Conservation (phyloP, 2,113 vertebrate species). For the Halichoerus grypus region DNA sequence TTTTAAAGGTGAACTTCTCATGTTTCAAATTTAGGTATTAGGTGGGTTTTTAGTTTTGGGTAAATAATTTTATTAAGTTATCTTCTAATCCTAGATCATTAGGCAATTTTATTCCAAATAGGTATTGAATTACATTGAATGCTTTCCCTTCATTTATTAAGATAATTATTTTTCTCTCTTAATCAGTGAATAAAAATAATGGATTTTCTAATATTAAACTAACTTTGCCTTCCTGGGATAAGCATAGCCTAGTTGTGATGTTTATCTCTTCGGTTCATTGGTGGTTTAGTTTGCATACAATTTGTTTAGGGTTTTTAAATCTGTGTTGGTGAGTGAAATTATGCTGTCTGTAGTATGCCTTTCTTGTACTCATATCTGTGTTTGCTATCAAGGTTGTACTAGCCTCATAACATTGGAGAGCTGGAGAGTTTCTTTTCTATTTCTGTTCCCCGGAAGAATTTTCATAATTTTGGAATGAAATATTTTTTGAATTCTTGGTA, state of each 20-base stretch:
- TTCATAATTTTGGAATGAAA: not conserved
- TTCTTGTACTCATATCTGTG: not conserved
- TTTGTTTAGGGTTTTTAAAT: not conserved
- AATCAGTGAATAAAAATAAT: conserved; percentile 28
- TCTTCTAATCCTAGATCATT: not conserved
- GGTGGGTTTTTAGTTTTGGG: not conserved
- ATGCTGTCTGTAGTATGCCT: not conserved
- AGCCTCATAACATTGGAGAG: not conserved
- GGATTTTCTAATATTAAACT: conserved; percentile 31
- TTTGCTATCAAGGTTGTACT: conserved; percentile 1
- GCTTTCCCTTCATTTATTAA: not conserved
- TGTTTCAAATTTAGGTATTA: conserved; percentile 20
- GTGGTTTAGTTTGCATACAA: not conserved
- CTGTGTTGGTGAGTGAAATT: not conserved
- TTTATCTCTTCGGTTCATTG: not conserved
- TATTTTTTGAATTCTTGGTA: not conserved
- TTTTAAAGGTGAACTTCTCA: conserved; percentile 11
- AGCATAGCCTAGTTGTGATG: not conserved
- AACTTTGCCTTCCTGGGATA: not conserved
- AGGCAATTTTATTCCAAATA: conserved; percentile 35
- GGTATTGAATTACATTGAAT: not conserved
- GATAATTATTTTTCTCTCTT: not conserved
- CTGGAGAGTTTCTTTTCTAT: not conserved
- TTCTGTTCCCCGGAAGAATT: conserved; percentile 11
- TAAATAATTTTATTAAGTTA: conserved; percentile 24